phyloP scores from a whole-genome alignment of 2,888 invertebrate species.

The Arge pagana region DNA sequence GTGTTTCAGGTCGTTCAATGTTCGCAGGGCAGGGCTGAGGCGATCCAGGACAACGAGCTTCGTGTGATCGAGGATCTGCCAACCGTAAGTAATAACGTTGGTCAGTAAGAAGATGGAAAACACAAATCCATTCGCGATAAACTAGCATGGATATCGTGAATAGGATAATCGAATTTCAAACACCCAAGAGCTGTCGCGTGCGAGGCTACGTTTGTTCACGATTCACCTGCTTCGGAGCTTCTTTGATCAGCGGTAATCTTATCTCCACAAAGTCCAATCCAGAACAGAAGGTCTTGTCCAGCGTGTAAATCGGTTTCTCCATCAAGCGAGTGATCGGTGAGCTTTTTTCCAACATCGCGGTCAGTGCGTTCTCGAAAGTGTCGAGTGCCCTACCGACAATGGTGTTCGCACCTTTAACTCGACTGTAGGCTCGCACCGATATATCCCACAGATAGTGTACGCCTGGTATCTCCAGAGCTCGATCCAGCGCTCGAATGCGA shows the following conservation, averaged over 20 bases:
- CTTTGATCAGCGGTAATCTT: constrained; percentile 69
- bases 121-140: too few relatives aligned
- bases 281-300: constrained; percentile 70
- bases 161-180: too few relatives aligned
- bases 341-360: constrained; percentile 39
- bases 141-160: too few relatives aligned
- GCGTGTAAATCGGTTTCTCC: constrained; percentile 62
- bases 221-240: constrained; percentile 61
- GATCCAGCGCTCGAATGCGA: constrained; percentile 61
- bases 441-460: constrained; percentile 64
- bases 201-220: neutral
- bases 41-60: constrained; percentile 46
- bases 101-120: neutral
- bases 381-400: constrained; percentile 72
- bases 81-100: neutral
- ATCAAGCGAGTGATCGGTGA: constrained; percentile 53
- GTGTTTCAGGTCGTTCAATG: constrained; percentile 43
- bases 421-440: constrained; percentile 63
- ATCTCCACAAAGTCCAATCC: constrained; percentile 69
- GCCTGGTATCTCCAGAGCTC: constrained; percentile 63
- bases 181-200: too few relatives aligned
- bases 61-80: constrained; percentile 50
- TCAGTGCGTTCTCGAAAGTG: constrained; percentile 62
- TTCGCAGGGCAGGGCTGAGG: constrained; percentile 46
- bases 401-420: constrained; percentile 67